Percentiles rank a stretch among this genome's conserved stretches.
Evolutionary conservation across 2,797 vertebrate species (phyloP).

Genomic region (Alosa sapidissima): DNA sequence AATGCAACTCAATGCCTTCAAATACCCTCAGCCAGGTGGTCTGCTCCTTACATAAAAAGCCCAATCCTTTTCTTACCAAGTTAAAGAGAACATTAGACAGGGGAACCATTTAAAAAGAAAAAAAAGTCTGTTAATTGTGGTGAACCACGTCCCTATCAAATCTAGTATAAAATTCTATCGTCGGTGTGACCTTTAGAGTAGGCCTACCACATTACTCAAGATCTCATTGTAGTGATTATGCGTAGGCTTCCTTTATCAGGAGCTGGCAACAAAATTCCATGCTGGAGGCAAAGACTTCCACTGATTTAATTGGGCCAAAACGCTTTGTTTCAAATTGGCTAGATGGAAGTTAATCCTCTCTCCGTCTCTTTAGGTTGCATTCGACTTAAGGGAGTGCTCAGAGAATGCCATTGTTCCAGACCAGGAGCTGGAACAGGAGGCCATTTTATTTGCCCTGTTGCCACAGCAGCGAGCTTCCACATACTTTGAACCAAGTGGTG

Average conservation of each 20-base stretch:
- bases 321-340: conserved; percentile 5
- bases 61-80: conserved; percentile 13
- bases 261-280: background rate
- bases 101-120: background rate
- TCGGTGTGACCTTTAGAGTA: background rate
- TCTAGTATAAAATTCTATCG: background rate
- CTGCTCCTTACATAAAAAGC: background rate
- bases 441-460: conserved; percentile 31
- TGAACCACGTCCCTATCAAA: conserved; percentile 2
- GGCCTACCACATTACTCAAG: background rate
- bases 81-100: background rate
- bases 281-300: conserved; percentile 3
- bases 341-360: conserved; percentile 15
- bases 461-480: conserved; percentile 4
- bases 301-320: conserved; percentile 11
- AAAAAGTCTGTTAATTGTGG: background rate
- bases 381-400: conserved; percentile 6
- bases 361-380: background rate
- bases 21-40: conserved; percentile 33
- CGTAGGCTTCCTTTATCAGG: background rate
- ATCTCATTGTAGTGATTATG: background rate
- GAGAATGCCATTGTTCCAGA: conserved; percentile 34
- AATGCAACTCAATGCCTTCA: conserved; percentile 24
- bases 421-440: background rate
- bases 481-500: conserved; percentile 8